Evolutionary conservation across 2,888 invertebrate species (phyloP).

Genomic region (Schizaphis graminum): DNA sequence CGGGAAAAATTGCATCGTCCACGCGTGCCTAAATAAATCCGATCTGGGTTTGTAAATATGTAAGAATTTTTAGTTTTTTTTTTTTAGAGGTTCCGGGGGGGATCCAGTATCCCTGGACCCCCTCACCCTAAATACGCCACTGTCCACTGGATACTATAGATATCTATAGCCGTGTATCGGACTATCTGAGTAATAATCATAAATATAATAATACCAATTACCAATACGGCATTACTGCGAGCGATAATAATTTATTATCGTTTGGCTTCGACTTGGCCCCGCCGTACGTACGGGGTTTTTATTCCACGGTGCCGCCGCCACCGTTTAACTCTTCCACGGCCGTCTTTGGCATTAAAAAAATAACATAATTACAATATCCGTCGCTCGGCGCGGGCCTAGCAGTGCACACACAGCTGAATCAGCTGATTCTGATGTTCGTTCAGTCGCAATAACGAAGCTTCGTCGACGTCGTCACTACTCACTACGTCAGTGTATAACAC

Average conservation of each 20-base stretch:
- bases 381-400: neutral
- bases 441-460: conserved; percentile 29
- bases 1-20: no score
- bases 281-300: neutral
- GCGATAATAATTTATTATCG: neutral
- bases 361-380: neutral
- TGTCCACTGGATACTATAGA: no score
- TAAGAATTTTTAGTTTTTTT: no score
- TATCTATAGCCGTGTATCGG: no score
- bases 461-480: neutral
- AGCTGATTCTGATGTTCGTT: conserved; percentile 42
- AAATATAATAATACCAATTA: no score
- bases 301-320: neutral
- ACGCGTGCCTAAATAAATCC: no score
- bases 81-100: no score
- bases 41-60: no score
- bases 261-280: neutral
- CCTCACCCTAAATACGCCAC: no score
- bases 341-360: neutral
- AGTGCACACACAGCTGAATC: conserved; percentile 42
- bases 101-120: no score
- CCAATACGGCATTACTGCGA: no score
- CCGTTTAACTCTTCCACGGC: neutral
- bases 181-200: no score
- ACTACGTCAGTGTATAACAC: neutral